A percentile compares a stretch with the other conserved stretches of the same genome.
phyloP scores from a whole-genome alignment of 1,140 invertebrate species.

The Heliconius hermathena region DNA sequence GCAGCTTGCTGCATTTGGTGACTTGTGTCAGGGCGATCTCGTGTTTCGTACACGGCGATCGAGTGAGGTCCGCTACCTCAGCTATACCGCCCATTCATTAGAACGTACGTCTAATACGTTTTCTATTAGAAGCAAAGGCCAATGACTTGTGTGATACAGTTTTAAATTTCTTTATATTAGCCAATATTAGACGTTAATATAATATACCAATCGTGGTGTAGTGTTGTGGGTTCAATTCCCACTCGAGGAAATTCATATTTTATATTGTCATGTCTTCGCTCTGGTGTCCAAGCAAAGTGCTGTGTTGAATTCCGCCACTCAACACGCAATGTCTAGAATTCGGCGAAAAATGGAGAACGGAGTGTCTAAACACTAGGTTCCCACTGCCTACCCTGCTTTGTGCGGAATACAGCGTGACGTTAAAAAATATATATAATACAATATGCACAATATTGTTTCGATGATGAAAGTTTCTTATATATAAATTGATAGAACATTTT shows the following conservation, averaged over 20 bases:
- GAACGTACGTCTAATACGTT: slow-evolving; percentile 29
- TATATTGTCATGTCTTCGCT: no score
- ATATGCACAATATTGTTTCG: not conserved
- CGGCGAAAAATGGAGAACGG: no score
- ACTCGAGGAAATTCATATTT: no score
- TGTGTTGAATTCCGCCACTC: no score
- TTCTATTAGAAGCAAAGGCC: slow-evolving; percentile 46
- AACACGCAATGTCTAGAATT: no score
- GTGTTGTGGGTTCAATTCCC: no score
- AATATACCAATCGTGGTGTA: no score
- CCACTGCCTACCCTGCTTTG: no score
- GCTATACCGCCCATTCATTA: slow-evolving; percentile 58
- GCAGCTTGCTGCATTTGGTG: slow-evolving; percentile 76
- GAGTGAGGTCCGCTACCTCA: slow-evolving; percentile 40
- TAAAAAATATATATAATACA: no score
- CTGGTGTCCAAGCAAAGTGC: no score
- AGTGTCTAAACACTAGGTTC: no score
- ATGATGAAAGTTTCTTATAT: slow-evolving; percentile 7
- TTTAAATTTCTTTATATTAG: slow-evolving; percentile 29
- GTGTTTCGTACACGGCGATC: slow-evolving; percentile 48
- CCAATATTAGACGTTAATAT: not conserved
- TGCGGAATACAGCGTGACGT: no score
- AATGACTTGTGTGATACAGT: slow-evolving; percentile 62
- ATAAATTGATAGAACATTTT: slow-evolving; percentile 18
- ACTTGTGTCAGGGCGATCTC: slow-evolving; percentile 76